Percentiles rank a stretch among this genome's conserved stretches.
These are phyloP conservation scores for Lonchura striata DNA, from an alignment of 2,113 vertebrate genomes.

Conservation along the genomic window DNA sequence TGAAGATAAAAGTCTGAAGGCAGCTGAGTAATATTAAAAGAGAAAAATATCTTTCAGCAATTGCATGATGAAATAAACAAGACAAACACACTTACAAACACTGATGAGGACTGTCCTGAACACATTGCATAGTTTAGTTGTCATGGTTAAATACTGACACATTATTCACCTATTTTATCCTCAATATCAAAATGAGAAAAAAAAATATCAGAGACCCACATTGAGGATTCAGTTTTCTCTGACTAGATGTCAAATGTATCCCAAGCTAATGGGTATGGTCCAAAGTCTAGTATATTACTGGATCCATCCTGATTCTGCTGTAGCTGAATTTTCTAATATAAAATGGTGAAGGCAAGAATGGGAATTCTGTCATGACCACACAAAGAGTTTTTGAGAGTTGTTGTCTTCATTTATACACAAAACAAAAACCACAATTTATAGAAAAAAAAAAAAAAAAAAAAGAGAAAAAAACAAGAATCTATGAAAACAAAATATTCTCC, in stretches of 20 bases:
- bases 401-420: not conserved
- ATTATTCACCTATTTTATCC: not conserved
- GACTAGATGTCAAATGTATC: not conserved
- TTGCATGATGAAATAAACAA: not conserved
- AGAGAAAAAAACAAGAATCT: not conserved
- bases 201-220: not conserved
- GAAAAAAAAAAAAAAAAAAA: not conserved
- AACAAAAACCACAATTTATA: not conserved
- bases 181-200: not conserved
- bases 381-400: not conserved
- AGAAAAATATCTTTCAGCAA: not conserved
- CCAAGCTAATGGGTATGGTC: not conserved
- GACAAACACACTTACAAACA: not conserved
- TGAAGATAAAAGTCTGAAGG: not conserved
- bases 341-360: not conserved
- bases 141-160: not conserved
- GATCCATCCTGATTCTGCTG: not conserved
- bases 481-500: not conserved
- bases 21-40: not conserved
- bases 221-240: rapidly evolving
- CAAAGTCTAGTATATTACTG: not conserved
- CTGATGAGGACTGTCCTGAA: not conserved
- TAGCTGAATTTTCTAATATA: no score
- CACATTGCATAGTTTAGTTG: not conserved
- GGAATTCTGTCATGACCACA: not conserved